A percentile compares a stretch with the other conserved stretches of the same genome.
These are phyloP conservation scores for Zosterops hypoxanthus DNA, from an alignment of 2,113 vertebrate species.

Conservation along the genomic window DNA sequence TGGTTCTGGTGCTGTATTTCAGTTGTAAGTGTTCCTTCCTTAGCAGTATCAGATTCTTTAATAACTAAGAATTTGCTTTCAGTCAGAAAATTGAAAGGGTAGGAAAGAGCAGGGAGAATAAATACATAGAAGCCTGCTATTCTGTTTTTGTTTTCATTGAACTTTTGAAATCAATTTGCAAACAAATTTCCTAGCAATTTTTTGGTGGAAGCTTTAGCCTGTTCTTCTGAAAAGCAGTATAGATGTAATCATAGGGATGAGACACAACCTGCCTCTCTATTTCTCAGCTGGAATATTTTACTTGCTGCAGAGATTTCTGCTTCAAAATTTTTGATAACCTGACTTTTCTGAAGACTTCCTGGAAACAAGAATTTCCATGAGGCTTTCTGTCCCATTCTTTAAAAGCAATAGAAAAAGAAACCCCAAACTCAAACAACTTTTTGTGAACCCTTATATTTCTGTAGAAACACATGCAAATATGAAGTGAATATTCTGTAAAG, in stretches of 20 bases:
- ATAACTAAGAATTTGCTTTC: conserved; percentile 24
- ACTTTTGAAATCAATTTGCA: conserved; percentile 14
- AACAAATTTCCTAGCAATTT: conserved; percentile 2
- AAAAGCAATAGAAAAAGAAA: background rate
- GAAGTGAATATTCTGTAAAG: background rate
- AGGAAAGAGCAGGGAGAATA: background rate
- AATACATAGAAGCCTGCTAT: background rate
- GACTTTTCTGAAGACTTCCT: background rate
- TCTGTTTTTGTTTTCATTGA: conserved; percentile 12
- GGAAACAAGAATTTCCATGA: background rate
- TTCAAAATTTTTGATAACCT: background rate
- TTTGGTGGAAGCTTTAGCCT: background rate
- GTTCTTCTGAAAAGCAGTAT: background rate
- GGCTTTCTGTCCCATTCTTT: background rate
- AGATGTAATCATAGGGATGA: background rate
- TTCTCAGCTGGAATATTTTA: background rate
- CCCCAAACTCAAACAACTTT: background rate
- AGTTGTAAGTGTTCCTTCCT: background rate
- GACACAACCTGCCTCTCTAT: background rate
- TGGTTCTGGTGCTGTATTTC: conserved; percentile 13
- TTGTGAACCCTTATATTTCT: background rate
- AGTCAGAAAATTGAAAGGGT: conserved; percentile 5
- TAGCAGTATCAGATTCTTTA: conserved; percentile 7
- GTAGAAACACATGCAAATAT: background rate
- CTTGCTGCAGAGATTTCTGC: background rate